Evolutionary conservation across 2,113 vertebrate species (phyloP).

Genomic region (Paradoxurus hermaphroditus): DNA sequence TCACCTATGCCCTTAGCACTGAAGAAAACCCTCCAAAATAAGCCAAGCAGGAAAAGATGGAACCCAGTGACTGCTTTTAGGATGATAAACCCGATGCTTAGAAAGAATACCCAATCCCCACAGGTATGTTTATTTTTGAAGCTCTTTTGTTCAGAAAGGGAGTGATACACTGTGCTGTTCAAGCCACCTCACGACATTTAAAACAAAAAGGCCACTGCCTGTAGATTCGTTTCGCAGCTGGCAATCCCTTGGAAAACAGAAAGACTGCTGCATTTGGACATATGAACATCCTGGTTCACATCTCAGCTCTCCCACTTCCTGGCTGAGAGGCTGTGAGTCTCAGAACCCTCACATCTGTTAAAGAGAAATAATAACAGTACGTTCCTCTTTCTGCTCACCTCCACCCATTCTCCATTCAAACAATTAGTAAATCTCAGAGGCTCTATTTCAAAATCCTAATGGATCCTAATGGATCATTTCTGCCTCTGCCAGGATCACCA

Average conservation of each 20-base stretch:
- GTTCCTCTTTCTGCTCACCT: not conserved
- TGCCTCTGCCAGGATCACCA: not conserved
- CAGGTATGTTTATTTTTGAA: not conserved
- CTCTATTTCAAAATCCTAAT: not conserved
- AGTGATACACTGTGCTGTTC: not conserved
- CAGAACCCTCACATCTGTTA: not conserved
- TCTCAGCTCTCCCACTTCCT: not conserved
- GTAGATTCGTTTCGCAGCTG: not conserved
- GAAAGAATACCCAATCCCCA: not conserved
- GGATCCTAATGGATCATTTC: not conserved
- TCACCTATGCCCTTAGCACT: not conserved
- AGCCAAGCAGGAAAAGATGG: not conserved
- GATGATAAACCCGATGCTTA: not conserved
- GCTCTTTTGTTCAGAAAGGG: not conserved
- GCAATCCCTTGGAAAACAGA: not conserved
- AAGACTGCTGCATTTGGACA: not conserved
- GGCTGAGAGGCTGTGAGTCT: not conserved
- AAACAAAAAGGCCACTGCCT: not conserved
- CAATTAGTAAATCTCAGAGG: not conserved
- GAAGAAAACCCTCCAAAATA: not conserved
- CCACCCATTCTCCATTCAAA: not conserved
- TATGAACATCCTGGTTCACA: not conserved
- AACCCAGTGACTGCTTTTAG: not conserved
- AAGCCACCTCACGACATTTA: not conserved
- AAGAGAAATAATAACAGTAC: not conserved